Base-by-base conservation (phyloP, 2,797 vertebrate genomes). In the Amblyraja radiata region DNA sequence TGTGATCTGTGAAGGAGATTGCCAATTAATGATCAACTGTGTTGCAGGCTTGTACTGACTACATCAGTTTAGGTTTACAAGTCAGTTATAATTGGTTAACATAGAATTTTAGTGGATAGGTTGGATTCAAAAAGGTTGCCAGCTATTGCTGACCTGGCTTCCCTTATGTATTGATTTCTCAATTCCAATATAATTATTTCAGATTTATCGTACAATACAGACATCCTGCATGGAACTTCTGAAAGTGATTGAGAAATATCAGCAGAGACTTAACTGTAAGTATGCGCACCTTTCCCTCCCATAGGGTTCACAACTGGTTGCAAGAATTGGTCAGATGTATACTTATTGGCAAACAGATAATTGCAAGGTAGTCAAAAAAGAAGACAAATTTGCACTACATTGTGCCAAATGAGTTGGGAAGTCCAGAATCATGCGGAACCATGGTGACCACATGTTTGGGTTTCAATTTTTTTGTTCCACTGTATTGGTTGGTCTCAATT, bases 231-330 rank as follows among this genome's bases (percentile, higher is more conserved):
- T 96, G 2, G 97, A 97, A 95, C 96, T 96, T 94, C 96, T 97
- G 95, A 99, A 98, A 96, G 96, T 97, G 94, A 97, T 97, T 2
- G 97, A 97, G 95, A 97, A 96, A 95, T 97, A 98, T 94, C 97
- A 97, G 95, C 95, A 96, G 90, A 95, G 96, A 94, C 97, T 98
- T 93, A 96, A 96, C 95, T 95, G 97, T 98, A 96, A 97, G 96
- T 95, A 93, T 79, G 14, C 16, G 0, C 13, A 79, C 28, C 23
- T 32, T 46, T 91, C 68, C 68, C 76, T 91, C 76, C 68, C 58
- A 71, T 54, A 74, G 39, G 23, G 11, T 54, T 73, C 68, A 92
- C 71, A 74, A 92, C 1, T 39, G 32, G 6, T 36, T 88, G n/a
- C 61, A 32, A 21, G 58, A 36, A 32, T 63, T 88, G n/a, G n/a